Evolutionary conservation across 2,888 invertebrate genomes (phyloP), one percentile per base, ranked within the genome.

Genomic region (Phalangium opilio): DNA sequence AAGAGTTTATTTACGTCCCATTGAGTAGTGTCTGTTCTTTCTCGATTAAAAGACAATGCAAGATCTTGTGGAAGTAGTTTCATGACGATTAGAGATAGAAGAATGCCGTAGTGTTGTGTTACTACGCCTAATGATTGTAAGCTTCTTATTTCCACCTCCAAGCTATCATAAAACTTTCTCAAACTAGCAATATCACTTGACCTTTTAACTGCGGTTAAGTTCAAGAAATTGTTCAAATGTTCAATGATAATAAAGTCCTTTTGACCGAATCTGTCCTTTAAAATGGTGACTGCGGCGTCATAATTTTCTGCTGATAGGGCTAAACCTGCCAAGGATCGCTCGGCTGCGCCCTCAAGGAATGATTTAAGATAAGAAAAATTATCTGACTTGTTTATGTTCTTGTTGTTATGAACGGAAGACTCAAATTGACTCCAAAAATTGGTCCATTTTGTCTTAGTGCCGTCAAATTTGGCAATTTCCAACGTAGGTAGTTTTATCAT

Each of bases 291-390:
- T 5, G 35, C 41, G 2, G 41, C 15, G 12, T 46, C 46, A 41
- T 46, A 46, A 19, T 46, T 46, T 27, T 36, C 15, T 17, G 41
- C 38, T 2, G 47, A 41, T 1, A 36, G 15, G 1, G 42, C 21
- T 33, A 45, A 19, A 33, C 40, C 33, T 12, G 32, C 32, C 5
- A 45, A n/a, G 3, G 18, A 12, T 18, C 15, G 15, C 12, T 27
- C 17, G 2, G 27, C 38, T 15, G 27, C 18, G 18, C 42, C 47
- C 8, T 19, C 18, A 4, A 47, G n/a, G 41, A 41, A 42, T n/a
- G 47, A 21, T 42, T 42, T 47, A 15, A 47, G 15, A 36, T 42
- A 42, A n/a, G 19, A 7, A 41, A 46, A 46, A 14, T 46, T 45
- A 32, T 45, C 38, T n/a, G 18, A 39, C 32, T 38, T 45, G n/a